A percentile compares a stretch with the other conserved stretches of the same genome.
Conservation (phyloP, 92 coral and sea anemone genomes). For the Zoanthus sansibaricus region DNA sequence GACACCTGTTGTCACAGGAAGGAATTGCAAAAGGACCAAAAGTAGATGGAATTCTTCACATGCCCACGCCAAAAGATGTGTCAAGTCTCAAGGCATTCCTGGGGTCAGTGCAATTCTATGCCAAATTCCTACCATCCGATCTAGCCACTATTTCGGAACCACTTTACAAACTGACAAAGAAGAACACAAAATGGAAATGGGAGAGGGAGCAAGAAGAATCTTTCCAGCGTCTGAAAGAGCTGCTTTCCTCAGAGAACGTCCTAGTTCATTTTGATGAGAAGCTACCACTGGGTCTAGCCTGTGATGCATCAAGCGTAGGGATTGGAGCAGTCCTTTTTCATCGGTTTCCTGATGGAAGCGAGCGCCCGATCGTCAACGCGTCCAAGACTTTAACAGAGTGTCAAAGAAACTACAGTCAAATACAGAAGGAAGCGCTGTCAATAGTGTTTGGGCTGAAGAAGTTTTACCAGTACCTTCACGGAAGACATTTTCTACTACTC, state of each 20-base stretch:
- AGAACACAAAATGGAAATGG: conserved; percentile 16
- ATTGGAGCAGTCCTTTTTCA: conserved; percentile 44
- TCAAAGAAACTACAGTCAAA: not conserved
- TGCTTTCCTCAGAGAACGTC: conserved; percentile 18
- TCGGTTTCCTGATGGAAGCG: conserved; percentile 19
- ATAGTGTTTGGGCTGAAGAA: not conserved
- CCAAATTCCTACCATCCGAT: conserved; percentile 32
- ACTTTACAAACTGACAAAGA: conserved; percentile 18
- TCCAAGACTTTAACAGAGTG: conserved; percentile 12
- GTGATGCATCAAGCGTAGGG: conserved; percentile 37
- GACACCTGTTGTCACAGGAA: conserved; percentile 15
- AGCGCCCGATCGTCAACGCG: conserved; percentile 19
- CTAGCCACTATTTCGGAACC: conserved; percentile 21
- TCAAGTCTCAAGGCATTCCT: conserved; percentile 28
- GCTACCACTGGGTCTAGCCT: not conserved
- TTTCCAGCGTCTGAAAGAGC: conserved; percentile 11
- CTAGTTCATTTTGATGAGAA: conserved; percentile 21
- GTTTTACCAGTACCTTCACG: not conserved
- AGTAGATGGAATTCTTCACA: conserved; percentile 1
- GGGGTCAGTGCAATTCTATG: conserved; percentile 6
- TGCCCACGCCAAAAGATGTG: conserved; percentile 34
- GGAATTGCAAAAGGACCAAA: conserved; percentile 36
- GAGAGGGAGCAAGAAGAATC: not conserved
- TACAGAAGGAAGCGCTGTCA: not conserved
- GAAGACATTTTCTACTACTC: not conserved